Conservation (phyloP, 1,140 invertebrate genomes). For the Lucilia sericata region DNA sequence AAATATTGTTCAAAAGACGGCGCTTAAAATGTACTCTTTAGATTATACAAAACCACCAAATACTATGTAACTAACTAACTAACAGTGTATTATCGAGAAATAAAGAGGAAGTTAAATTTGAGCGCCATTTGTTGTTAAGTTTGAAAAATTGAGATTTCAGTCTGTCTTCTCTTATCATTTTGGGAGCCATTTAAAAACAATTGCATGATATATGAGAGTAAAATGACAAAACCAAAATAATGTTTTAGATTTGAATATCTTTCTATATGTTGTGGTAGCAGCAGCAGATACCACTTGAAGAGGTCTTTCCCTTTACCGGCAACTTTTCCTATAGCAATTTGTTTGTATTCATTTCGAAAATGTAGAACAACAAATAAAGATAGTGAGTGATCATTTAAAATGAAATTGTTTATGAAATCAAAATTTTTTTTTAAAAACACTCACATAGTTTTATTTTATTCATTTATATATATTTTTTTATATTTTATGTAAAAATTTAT, state of each 20-base stretch:
- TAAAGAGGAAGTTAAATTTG: neutral
- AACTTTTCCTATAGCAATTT: neutral
- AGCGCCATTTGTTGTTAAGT: conserved; percentile 20
- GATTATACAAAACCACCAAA: neutral
- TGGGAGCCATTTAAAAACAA: neutral
- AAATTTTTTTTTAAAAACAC: too few relatives aligned
- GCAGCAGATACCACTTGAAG: conserved; percentile 4
- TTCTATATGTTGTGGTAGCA: neutral
- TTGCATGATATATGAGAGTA: neutral
- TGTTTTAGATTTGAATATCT: neutral
- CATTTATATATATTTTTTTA: too few relatives aligned
- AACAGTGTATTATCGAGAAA: neutral
- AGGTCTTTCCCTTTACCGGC: neutral
- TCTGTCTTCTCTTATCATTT: neutral
- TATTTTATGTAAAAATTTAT: too few relatives aligned
- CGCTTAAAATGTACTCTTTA: neutral
- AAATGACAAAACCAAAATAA: neutral
- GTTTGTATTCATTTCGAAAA: conserved; percentile 6
- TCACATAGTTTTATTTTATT: too few relatives aligned
- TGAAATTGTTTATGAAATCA: too few relatives aligned
- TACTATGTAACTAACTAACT: neutral
- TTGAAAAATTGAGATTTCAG: neutral
- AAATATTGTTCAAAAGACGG: neutral
- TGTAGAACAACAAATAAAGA: conserved; percentile 10
- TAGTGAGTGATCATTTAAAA: too few relatives aligned